Conservation (phyloP, 2,113 vertebrate species). For the Serilophus lunatus region DNA sequence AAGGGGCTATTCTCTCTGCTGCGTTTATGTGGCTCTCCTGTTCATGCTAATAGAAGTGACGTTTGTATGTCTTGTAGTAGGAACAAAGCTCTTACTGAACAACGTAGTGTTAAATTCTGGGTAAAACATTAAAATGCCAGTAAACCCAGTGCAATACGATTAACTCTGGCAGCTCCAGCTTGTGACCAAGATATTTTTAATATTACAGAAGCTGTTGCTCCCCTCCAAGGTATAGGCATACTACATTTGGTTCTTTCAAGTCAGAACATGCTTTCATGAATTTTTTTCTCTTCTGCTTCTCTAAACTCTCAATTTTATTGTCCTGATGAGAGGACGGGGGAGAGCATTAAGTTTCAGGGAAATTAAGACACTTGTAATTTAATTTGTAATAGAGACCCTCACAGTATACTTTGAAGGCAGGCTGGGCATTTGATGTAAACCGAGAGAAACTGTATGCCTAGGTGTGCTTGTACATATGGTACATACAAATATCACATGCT, state of each 20-base stretch:
- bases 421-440: not conserved
- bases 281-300: not conserved
- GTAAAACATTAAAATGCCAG: constrained; percentile 14
- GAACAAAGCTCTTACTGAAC: constrained; percentile 15
- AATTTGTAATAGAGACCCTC: not conserved
- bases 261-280: not conserved
- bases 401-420: not conserved
- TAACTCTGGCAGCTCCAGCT: not conserved
- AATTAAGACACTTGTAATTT: not conserved
- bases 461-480: not conserved
- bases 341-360: not conserved
- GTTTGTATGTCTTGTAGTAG: not conserved
- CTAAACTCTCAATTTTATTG: not conserved
- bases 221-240: not conserved
- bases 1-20: not conserved
- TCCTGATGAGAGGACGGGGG: too few species aligned
- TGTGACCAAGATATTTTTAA: constrained; percentile 9
- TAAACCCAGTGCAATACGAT: constrained; percentile 21
- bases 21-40: constrained; percentile 18
- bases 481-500: not conserved
- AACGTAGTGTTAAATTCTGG: constrained; percentile 16
- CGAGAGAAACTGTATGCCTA: not conserved
- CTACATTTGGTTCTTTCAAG: constrained; percentile 2
- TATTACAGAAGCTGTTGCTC: not conserved
- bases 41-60: not conserved